phyloP scores from a whole-genome alignment of 2,888 invertebrate genomes.

The Leucania comma region DNA sequence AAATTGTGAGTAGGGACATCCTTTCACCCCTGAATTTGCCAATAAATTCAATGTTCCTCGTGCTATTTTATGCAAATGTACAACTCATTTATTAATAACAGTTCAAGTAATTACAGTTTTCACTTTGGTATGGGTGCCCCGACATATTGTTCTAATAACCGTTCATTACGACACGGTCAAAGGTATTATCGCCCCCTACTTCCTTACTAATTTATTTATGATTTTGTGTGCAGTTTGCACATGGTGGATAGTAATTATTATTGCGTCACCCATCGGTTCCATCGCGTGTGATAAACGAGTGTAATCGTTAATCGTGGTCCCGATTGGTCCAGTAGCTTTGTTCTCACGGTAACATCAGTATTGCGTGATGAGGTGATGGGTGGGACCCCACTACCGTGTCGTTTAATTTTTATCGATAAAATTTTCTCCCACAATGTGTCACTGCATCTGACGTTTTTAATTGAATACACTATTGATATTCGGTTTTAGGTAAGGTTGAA shows the following conservation, averaged over 20 bases:
- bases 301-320: constrained; percentile 22
- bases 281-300: constrained; percentile 53
- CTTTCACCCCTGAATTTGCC: not conserved
- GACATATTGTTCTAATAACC: not conserved
- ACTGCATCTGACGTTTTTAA: not conserved
- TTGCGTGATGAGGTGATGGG: constrained; percentile 66
- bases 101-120: not conserved
- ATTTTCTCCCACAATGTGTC: constrained; percentile 44
- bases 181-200: too few species aligned
- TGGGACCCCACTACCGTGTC: constrained; percentile 67
- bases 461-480: not conserved
- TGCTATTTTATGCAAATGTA: not conserved
- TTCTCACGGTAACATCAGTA: constrained; percentile 82
- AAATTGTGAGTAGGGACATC: not conserved
- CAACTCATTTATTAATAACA: not conserved
- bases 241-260: constrained; percentile 35
- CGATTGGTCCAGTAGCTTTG: constrained; percentile 74
- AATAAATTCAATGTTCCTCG: not conserved
- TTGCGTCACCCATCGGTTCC: constrained; percentile 41
- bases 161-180: not conserved
- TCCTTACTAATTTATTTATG: constrained; percentile 17
- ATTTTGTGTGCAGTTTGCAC: constrained; percentile 19
- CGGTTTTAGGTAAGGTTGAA: not conserved
- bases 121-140: not conserved
- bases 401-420: constrained; percentile 65